A percentile compares a stretch with the other conserved stretches of the same genome.
phyloP scores from a whole-genome alignment of 2,113 vertebrate genomes.

The Microcebus griseorufus region DNA sequence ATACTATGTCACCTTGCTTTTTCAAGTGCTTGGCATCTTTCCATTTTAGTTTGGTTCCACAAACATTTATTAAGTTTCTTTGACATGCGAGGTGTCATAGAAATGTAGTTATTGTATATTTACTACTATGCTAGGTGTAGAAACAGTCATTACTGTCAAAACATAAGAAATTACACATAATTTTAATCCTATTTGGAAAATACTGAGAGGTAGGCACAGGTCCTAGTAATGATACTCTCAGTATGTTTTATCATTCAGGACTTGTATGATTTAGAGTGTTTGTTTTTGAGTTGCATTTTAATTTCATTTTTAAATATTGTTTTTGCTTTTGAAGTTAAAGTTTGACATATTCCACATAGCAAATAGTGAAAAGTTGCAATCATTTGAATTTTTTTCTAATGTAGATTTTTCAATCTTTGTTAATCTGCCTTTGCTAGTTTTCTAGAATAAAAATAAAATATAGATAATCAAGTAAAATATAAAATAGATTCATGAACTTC shows the following conservation, averaged over 20 bases:
- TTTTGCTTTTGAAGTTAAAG: background rate
- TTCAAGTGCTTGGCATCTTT: background rate
- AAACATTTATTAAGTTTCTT: background rate
- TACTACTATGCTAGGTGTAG: background rate
- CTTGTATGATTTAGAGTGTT: background rate
- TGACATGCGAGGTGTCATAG: background rate
- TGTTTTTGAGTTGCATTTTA: background rate
- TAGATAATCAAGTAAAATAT: background rate
- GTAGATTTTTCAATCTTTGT: background rate
- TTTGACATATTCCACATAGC: background rate
- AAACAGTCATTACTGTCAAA: background rate
- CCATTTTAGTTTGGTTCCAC: background rate
- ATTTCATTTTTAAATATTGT: background rate
- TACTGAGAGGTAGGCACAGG: background rate
- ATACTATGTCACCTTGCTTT: background rate
- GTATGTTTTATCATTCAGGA: background rate
- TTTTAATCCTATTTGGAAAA: background rate
- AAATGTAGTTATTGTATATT: background rate
- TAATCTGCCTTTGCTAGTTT: background rate
- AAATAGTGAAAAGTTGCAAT: background rate
- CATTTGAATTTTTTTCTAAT: background rate
- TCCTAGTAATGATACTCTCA: background rate
- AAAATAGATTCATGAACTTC: background rate
- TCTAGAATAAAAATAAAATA: background rate
- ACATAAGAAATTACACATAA: background rate